A percentile compares a stretch with the other conserved stretches of the same genome.
phyloP scores from a whole-genome alignment of 2,113 vertebrate species.

The Eublepharis macularius region DNA sequence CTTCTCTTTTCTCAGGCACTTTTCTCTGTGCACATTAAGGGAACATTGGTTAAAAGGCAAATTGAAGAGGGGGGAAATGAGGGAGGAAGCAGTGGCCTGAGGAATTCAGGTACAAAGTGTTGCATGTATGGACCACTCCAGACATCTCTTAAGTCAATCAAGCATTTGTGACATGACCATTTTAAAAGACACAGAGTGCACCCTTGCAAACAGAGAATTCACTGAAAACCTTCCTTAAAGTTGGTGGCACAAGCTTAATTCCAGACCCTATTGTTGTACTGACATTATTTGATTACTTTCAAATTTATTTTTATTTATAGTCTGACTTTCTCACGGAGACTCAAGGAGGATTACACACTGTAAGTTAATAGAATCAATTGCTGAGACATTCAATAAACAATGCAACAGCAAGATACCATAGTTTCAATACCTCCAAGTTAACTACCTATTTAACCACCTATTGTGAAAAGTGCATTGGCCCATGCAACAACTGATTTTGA shows the following conservation, averaged over 20 bases:
- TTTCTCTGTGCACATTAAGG: background rate
- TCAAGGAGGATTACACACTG: too few relatives aligned
- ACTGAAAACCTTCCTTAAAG: background rate
- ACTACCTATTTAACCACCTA: too few relatives aligned
- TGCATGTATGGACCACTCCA: background rate
- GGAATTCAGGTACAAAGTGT: background rate
- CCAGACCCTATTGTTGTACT: background rate
- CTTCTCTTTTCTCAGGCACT: conserved; percentile 1
- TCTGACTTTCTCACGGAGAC: too few relatives aligned
- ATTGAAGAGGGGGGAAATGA: background rate
- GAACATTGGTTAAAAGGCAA: background rate
- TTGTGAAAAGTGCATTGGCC: too few relatives aligned
- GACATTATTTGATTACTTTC: background rate
- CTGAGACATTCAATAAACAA: too few relatives aligned
- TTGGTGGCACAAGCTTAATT: background rate
- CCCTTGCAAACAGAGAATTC: background rate
- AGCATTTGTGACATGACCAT: background rate
- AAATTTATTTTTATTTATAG: too few relatives aligned
- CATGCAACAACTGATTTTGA: too few relatives aligned
- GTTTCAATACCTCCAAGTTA: too few relatives aligned
- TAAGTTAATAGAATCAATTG: too few relatives aligned
- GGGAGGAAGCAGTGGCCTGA: background rate
- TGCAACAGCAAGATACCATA: too few relatives aligned
- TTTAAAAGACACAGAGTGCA: background rate
- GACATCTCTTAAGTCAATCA: background rate